phyloP scores from a whole-genome alignment of 64 coral and sea anemone species.

The Stichodactyla mertensii region DNA sequence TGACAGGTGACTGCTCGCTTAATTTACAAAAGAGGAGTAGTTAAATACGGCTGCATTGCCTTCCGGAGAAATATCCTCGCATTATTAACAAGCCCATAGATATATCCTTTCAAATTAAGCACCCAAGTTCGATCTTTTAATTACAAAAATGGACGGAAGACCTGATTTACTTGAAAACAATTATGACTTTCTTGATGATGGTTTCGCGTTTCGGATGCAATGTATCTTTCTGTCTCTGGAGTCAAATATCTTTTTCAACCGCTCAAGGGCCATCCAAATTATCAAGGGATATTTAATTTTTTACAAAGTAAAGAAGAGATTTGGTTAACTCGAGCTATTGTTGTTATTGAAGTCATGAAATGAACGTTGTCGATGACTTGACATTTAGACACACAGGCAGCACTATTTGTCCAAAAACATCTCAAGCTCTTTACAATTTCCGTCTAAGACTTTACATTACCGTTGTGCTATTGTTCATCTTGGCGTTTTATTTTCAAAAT shows the following conservation, averaged over 20 bases:
- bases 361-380: neutral
- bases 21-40: slow-evolving; percentile 60
- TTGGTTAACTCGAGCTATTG: slow-evolving; percentile 2
- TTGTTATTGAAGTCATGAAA: neutral
- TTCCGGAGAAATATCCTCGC: slow-evolving; percentile 50
- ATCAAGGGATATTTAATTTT: neutral
- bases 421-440: slow-evolving; percentile 18
- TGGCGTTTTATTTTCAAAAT: slow-evolving; percentile 11
- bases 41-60: slow-evolving; percentile 47
- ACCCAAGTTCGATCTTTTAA: slow-evolving; percentile 3
- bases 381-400: neutral
- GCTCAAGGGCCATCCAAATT: neutral
- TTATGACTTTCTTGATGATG: neutral
- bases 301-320: neutral
- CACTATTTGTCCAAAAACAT: neutral
- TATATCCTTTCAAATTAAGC: slow-evolving; percentile 7
- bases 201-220: neutral
- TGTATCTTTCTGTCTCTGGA: neutral
- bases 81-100: slow-evolving; percentile 5
- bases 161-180: neutral
- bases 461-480: neutral
- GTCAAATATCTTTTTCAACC: neutral
- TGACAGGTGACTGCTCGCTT: slow-evolving; percentile 40
- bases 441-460: slow-evolving; percentile 9
- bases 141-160: neutral